These are phyloP conservation scores for Alligator mississippiensis DNA, from an alignment of 2,113 vertebrate species.

Conservation along the genomic window DNA sequence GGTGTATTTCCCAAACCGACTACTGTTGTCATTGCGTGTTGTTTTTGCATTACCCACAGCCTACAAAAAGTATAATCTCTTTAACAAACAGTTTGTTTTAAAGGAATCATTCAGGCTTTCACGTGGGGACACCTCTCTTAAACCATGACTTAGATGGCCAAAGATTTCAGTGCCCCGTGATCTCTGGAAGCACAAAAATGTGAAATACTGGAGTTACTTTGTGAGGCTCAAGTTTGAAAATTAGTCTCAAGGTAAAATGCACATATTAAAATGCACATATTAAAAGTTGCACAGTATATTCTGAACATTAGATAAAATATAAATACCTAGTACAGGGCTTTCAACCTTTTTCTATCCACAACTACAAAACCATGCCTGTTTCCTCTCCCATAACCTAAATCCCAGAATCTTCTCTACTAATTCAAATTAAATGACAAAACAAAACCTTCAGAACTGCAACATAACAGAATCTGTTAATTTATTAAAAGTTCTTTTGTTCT, in stretches of 20 bases:
- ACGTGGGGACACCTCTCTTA: background rate
- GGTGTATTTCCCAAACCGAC: constrained; percentile 97
- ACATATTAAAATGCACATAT: background rate
- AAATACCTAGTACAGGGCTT: background rate
- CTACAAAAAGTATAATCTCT: constrained; percentile 61
- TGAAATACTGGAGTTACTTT: background rate
- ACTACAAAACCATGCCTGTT: background rate
- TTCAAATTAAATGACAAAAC: background rate
- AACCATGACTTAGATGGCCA: background rate
- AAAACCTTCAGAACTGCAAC: background rate
- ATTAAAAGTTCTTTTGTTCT: too few species aligned
- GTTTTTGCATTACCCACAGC: constrained; percentile 98
- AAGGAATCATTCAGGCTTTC: background rate
- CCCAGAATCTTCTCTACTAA: background rate
- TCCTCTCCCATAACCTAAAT: background rate
- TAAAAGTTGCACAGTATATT: background rate
- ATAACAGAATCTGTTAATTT: background rate
- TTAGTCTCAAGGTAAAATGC: background rate
- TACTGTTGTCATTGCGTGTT: constrained; percentile 97
- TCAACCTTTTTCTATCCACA: background rate
- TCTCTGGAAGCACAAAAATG: background rate
- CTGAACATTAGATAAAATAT: background rate
- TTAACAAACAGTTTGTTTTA: background rate
- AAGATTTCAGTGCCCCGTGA: background rate
- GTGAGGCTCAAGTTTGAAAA: background rate